These are phyloP conservation scores for Prolemur simus DNA, from an alignment of 2,113 vertebrate genomes.

Conservation along the genomic window DNA sequence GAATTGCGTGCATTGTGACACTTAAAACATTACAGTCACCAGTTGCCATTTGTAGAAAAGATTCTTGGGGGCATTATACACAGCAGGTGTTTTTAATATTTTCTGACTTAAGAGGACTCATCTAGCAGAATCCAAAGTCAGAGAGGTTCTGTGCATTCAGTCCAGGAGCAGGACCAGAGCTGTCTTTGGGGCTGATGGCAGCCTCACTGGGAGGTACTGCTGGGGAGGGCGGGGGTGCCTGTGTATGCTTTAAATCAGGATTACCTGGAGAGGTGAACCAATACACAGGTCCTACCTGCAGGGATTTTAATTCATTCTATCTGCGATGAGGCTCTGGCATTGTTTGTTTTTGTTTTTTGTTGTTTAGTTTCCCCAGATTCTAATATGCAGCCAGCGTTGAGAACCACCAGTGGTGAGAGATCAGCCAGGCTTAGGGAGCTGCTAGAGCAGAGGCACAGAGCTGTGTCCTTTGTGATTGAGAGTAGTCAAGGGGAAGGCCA, in stretches of 20 bases:
- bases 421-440: neutral
- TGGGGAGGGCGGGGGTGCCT: no score
- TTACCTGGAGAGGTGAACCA: neutral
- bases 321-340: neutral
- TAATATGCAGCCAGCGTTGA: neutral
- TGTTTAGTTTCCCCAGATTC: neutral
- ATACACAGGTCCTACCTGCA: neutral
- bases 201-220: neutral
- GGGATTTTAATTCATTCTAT: neutral
- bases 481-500: neutral
- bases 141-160: neutral
- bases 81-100: neutral
- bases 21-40: neutral
- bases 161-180: neutral
- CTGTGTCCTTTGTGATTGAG: neutral
- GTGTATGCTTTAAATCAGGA: neutral
- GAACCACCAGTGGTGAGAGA: neutral
- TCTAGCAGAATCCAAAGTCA: neutral
- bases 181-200: neutral
- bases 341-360: neutral
- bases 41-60: neutral
- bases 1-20: neutral
- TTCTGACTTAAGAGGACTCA: neutral
- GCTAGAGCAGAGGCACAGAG: neutral
- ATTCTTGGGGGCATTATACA: neutral